Evolutionary conservation across 2,113 vertebrate genomes (phyloP), one percentile per base, ranked within the genome.

Genomic region (Saguinus imperator): DNA sequence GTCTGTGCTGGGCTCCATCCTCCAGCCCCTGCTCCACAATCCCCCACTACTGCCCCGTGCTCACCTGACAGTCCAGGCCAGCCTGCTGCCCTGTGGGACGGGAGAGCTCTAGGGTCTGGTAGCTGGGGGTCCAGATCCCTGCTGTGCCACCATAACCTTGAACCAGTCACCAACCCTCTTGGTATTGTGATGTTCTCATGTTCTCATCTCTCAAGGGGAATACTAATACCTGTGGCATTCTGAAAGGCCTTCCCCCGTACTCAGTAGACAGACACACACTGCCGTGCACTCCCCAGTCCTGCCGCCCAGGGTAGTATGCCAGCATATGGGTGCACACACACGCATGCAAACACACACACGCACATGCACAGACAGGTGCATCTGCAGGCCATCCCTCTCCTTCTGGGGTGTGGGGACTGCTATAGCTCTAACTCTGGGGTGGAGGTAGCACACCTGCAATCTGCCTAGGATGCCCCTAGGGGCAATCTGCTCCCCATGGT

Each of bases 401-500:
- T 23, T 68, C 45, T 91, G 80, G 79, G 45, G 9, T 84, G 10
- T 75, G 58, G 43, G 73, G 3, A 27, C 20, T 66, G 5, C 40
- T 16, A 29, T 2, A 83, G 17, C 37, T 35, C 76, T 85, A 12
- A 75, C 61, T 73, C 55, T 80, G 40, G 50, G 40, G 27, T 10
- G 2, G 45, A 79, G 52, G 25, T 1, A 0, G 16, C 45, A 8
- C 43, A 1, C 40, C 37, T 8, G 0, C 43, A 64, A 29, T 80
- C 91, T 55, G n/a, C 37, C 70, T 40, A 23, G 45, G 57, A 52
- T 11, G 25, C 12, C 72, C 8, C 35, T 17, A 61, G 10, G 48
- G n/a, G 45, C 58, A 70, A 37, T 83, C 79, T 45, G 20, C 27
- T 64, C 61, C 61, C 61, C 61, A 64, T 64, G 27, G 37, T 43